These are phyloP conservation scores for Heteromurus nitidus DNA, from an alignment of 2,888 invertebrate species.

Conservation along the genomic window DNA sequence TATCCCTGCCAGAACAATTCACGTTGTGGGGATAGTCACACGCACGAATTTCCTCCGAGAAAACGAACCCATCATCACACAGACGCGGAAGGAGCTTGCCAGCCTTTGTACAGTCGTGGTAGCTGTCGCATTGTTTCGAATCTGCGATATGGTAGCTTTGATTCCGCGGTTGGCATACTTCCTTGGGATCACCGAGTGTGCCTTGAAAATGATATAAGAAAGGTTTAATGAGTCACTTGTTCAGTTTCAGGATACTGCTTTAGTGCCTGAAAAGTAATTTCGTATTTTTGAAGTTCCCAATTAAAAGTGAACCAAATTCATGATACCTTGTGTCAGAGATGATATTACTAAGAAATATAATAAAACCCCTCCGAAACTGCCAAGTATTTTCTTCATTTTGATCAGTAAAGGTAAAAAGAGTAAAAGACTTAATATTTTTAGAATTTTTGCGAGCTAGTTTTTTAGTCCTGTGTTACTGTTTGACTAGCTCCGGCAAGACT, in stretches of 20 bases:
- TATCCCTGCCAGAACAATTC: constrained; percentile 83
- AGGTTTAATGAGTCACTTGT: too few species aligned
- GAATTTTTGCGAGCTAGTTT: too few species aligned
- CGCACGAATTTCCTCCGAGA: constrained; percentile 84
- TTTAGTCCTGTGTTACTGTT: constrained; percentile 10
- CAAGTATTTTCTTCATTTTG: constrained; percentile 41
- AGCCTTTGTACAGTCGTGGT: constrained; percentile 82
- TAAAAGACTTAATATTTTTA: too few species aligned
- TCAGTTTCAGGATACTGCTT: too few species aligned
- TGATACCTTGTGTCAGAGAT: constrained; percentile 9
- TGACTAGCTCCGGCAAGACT: too few species aligned
- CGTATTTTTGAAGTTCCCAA: too few species aligned
- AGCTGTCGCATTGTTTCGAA: constrained; percentile 81
- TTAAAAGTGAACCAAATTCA: too few species aligned
- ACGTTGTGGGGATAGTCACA: constrained; percentile 91
- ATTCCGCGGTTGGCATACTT: constrained; percentile 68
- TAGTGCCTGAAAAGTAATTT: too few species aligned
- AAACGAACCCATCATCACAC: constrained; percentile 89
- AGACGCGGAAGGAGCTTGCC: constrained; percentile 85
- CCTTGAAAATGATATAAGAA: too few species aligned
- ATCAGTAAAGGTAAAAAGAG: constrained; percentile 17
- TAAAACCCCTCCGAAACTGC: constrained; percentile 29
- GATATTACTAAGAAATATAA: constrained; percentile 25
- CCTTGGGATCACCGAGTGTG: constrained; percentile 57
- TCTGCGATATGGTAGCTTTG: constrained; percentile 67